Evolutionary conservation across 2,113 vertebrate species (phyloP).

Genomic region (Cisticola juncidis): DNA sequence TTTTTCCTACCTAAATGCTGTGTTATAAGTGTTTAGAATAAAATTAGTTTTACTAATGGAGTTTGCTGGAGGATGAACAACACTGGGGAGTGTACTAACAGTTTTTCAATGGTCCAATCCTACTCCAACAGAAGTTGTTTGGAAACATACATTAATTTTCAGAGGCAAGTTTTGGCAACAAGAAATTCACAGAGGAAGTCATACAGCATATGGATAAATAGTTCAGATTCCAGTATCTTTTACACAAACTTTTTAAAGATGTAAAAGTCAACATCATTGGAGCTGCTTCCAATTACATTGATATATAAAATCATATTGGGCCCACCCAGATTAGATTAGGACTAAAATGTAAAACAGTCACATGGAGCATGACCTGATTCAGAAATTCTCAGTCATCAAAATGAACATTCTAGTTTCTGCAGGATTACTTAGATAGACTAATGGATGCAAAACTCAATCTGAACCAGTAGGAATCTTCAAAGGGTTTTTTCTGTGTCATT

Average conservation of each 20-base stretch:
- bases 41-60: constrained; percentile 30
- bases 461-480: not conserved
- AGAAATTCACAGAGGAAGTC: not conserved
- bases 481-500: not conserved
- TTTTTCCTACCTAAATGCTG: not conserved
- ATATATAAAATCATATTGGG: not conserved
- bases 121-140: not conserved
- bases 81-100: not conserved
- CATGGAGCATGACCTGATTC: not conserved
- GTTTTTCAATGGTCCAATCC: not conserved
- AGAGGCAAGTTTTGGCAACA: not conserved
- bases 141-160: not conserved
- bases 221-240: not conserved
- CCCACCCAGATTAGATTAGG: not conserved
- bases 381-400: not conserved
- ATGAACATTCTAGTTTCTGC: not conserved
- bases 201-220: not conserved
- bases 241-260: not conserved
- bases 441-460: not conserved
- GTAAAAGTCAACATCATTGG: not conserved
- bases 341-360: not conserved
- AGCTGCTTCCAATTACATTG: not conserved
- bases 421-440: not conserved
- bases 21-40: constrained; percentile 16
- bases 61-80: constrained; percentile 4